A percentile compares a stretch with the other conserved stretches of the same genome.
Evolutionary conservation across 2,113 vertebrate genomes (phyloP).

Genomic region (Mirza zaza): DNA sequence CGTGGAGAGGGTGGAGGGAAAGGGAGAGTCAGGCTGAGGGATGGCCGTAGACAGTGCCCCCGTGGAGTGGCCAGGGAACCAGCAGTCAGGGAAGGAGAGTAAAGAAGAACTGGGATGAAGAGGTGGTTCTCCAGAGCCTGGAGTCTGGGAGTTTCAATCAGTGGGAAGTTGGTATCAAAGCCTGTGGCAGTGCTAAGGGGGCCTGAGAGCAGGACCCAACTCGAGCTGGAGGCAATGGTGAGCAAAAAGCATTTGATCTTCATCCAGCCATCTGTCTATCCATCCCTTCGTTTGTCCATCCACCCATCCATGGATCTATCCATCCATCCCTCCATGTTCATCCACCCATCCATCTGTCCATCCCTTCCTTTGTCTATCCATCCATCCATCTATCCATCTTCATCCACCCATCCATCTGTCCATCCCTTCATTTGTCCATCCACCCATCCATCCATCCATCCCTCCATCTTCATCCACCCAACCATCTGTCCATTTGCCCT

Average conservation of each 20-base stretch:
- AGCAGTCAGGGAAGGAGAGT: no score
- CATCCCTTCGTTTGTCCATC: neutral
- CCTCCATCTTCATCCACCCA: no score
- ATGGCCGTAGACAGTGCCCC: neutral
- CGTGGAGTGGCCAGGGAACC: neutral
- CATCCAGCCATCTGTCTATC: no score
- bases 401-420: neutral
- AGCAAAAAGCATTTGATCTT: neutral
- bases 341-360: no score
- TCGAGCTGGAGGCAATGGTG: neutral
- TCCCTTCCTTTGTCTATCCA: no score
- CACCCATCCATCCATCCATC: neutral
- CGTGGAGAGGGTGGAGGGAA: neutral
- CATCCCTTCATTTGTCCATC: fast-evolving
- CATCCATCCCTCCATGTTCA: no score
- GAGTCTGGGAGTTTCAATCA: neutral
- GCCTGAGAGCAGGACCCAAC: neutral
- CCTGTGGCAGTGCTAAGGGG: neutral
- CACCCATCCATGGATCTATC: fast-evolving
- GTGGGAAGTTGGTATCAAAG: neutral
- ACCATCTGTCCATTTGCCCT: fast-evolving
- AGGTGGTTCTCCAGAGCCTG: neutral
- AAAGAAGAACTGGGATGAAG: neutral
- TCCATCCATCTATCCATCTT: neutral
- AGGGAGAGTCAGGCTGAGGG: neutral